phyloP scores from a whole-genome alignment of 2,797 vertebrate species.

The Squalus acanthias region DNA sequence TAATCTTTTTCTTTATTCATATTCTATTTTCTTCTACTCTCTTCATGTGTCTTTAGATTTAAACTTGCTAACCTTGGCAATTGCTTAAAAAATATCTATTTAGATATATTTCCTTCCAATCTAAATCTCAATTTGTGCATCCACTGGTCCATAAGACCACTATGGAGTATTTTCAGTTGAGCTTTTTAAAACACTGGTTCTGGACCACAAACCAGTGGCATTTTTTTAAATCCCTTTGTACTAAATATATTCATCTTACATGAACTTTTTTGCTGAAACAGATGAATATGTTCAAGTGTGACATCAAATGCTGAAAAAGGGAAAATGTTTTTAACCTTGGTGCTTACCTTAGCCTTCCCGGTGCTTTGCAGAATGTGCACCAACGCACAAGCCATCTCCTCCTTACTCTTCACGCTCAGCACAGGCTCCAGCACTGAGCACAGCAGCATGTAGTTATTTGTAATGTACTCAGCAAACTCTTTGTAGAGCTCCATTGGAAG shows the following conservation, averaged over 20 bases:
- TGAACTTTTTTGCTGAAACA: not conserved
- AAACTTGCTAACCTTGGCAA: not conserved
- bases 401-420: slow-evolving; percentile 96
- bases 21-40: not conserved
- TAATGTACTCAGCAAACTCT: slow-evolving; percentile 96
- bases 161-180: not conserved
- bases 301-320: fast-evolving
- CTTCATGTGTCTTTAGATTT: not conserved
- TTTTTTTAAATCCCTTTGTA: not conserved
- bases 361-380: slow-evolving; percentile 98
- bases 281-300: not conserved
- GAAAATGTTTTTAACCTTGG: fast-evolving
- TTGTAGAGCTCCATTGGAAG: slow-evolving; percentile 99
- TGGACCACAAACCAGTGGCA: not conserved
- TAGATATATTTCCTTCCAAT: not conserved
- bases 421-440: slow-evolving; percentile 88
- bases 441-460: slow-evolving; percentile 93
- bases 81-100: not conserved
- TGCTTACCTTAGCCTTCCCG: slow-evolving; percentile 91
- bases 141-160: not conserved
- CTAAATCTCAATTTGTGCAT: not conserved
- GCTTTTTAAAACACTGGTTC: not conserved
- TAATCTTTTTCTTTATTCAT: not conserved
- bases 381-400: slow-evolving; percentile 92
- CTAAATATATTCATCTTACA: not conserved